phyloP scores from a whole-genome alignment of 2,888 invertebrate species.

The Unio pictorum region DNA sequence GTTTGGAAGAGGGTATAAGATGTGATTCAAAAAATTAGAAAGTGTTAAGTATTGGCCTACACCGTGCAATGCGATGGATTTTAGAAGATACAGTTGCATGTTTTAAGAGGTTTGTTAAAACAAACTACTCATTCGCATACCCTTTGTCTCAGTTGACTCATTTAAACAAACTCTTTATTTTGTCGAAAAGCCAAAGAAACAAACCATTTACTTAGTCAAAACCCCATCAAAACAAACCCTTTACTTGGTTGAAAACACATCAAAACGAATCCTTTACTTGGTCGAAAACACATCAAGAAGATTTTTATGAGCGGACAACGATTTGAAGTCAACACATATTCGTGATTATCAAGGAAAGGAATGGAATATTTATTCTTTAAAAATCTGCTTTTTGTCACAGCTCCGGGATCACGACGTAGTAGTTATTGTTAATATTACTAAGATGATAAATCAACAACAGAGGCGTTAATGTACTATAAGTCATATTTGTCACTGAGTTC shows the following conservation, averaged over 20 bases:
- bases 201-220: too few relatives aligned
- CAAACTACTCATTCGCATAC: background rate
- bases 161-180: background rate
- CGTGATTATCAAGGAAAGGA: background rate
- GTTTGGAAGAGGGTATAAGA: constrained; percentile 6
- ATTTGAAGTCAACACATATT: background rate
- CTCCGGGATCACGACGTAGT: constrained; percentile 13
- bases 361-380: constrained; percentile 4
- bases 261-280: too few relatives aligned
- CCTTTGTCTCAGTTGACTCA: constrained; percentile 4
- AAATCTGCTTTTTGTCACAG: constrained; percentile 19
- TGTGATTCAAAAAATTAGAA: constrained; percentile 7
- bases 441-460: constrained; percentile 6
- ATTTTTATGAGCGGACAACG: constrained; percentile 2
- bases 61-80: constrained; percentile 7
- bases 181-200: too few relatives aligned
- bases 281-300: background rate
- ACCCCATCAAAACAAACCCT: too few relatives aligned
- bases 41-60: constrained; percentile 3
- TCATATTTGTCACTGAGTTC: constrained; percentile 14
- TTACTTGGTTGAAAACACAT: too few relatives aligned
- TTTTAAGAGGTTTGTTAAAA: too few relatives aligned
- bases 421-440: constrained; percentile 16
- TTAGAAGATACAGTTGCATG: background rate
- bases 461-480: constrained; percentile 22